These are phyloP conservation scores for Phragmatobia fuliginosa DNA, from an alignment of 2,888 invertebrate genomes.

Conservation along the genomic window DNA sequence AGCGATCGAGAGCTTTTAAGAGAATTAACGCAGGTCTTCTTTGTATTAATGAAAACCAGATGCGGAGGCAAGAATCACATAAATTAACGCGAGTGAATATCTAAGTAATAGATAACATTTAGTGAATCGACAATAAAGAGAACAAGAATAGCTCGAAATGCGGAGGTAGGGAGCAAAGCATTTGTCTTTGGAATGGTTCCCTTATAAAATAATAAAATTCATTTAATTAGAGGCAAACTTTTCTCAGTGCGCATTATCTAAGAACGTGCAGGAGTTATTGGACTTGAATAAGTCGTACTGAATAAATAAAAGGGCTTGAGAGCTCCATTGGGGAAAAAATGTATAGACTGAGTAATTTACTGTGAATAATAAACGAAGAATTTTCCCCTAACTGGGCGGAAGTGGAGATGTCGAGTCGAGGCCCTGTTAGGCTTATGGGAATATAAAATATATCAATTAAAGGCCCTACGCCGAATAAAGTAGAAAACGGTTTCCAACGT, in stretches of 20 bases:
- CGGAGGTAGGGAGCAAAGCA: constrained; percentile 30
- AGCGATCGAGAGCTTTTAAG: constrained; percentile 63
- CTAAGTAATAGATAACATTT: constrained; percentile 63
- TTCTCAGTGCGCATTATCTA: constrained; percentile 51
- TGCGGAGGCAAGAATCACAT: constrained; percentile 61
- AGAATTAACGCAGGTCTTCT: constrained; percentile 66
- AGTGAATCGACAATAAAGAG: constrained; percentile 42
- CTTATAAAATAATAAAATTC: constrained; percentile 44
- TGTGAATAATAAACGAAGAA: constrained; percentile 81
- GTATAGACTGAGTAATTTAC: constrained; percentile 75
- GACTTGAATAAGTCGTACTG: constrained; percentile 69
- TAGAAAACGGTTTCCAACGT: constrained; percentile 25
- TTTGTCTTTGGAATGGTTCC: constrained; percentile 34
- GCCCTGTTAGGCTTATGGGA: constrained; percentile 61
- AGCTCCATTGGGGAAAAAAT: constrained; percentile 71
- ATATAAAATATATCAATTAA: constrained; percentile 68
- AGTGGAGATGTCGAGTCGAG: constrained; percentile 56
- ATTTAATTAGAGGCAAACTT: constrained; percentile 50
- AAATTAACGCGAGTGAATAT: constrained; percentile 62
- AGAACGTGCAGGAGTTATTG: constrained; percentile 63
- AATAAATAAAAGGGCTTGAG: constrained; percentile 77
- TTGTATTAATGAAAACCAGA: constrained; percentile 62
- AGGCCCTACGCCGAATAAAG: constrained; percentile 39
- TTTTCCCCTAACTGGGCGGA: constrained; percentile 64
- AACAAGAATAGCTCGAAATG: constrained; percentile 24